Percentiles rank a stretch among this genome's conserved stretches.
phyloP scores from a whole-genome alignment of 2,888 invertebrate genomes.

The Mesorhabditis belari region DNA sequence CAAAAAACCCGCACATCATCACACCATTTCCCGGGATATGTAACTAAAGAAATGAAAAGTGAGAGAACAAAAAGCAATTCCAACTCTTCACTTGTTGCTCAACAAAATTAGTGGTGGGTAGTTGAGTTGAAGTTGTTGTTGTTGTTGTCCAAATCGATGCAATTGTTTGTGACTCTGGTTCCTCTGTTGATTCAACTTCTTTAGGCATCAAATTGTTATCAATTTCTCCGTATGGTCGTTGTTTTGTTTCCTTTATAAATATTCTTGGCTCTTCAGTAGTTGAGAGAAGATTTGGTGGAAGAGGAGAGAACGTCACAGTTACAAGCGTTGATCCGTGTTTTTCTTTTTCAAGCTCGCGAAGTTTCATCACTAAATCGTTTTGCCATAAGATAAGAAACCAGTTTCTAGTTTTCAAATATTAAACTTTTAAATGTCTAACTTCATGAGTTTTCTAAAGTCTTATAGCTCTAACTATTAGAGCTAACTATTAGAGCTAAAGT shows the following conservation, averaged over 20 bases:
- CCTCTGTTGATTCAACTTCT: no score
- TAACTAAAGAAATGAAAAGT: slow-evolving; percentile 21
- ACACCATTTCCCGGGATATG: slow-evolving; percentile 33
- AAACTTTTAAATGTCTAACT: no score
- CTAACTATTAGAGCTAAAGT: no score
- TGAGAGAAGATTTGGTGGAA: neutral
- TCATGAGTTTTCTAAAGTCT: no score
- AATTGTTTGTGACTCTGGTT: no score
- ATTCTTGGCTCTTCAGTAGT: neutral
- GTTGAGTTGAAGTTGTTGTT: slow-evolving; percentile 1
- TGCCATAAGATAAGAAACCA: no score
- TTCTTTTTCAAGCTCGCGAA: neutral
- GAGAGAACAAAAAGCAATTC: neutral
- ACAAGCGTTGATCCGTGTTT: neutral
- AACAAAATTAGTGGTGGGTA: slow-evolving; percentile 1
- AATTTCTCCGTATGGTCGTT: no score
- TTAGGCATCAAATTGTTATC: no score
- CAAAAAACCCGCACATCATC: slow-evolving; percentile 27
- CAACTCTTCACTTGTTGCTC: neutral
- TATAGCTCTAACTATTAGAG: no score
- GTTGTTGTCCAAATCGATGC: slow-evolving; percentile 9
- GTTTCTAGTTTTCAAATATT: no score
- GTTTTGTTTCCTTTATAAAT: neutral
- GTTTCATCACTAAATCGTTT: neutral
- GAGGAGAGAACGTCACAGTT: neutral